These are phyloP conservation scores for Lepidurus arcticus DNA, from an alignment of 1,140 invertebrate species.

Conservation along the genomic window DNA sequence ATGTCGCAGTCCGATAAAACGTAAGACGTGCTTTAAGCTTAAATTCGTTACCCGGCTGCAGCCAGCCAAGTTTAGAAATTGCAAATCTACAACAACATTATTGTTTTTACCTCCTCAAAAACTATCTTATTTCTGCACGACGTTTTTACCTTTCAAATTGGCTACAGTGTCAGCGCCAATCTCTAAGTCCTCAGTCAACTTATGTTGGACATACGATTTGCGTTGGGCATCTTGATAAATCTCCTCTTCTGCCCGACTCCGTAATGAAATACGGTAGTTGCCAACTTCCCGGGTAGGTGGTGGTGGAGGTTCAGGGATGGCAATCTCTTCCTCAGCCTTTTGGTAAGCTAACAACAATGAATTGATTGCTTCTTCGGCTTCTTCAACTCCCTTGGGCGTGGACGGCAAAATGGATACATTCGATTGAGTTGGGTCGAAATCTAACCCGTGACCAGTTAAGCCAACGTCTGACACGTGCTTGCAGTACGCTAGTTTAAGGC, in stretches of 20 bases:
- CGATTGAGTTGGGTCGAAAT: conserved; percentile 9
- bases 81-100: conserved; percentile 43
- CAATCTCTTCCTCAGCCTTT: conserved; percentile 37
- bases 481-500: conserved; percentile 58
- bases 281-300: conserved; percentile 24
- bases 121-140: too few species aligned
- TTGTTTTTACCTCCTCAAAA: background rate
- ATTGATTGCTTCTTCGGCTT: conserved; percentile 35
- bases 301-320: conserved; percentile 38
- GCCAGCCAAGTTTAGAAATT: conserved; percentile 55
- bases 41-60: conserved; percentile 65
- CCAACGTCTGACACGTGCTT: conserved; percentile 60
- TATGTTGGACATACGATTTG: conserved; percentile 55
- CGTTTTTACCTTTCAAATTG: conserved; percentile 5
- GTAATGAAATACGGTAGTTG: conserved; percentile 51
- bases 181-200: conserved; percentile 49
- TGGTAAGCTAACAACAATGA: conserved; percentile 31
- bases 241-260: conserved; percentile 59
- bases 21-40: conserved; percentile 59
- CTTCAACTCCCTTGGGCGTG: conserved; percentile 22
- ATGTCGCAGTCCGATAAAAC: conserved; percentile 55
- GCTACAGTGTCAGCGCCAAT: conserved; percentile 7
- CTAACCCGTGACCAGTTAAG: conserved; percentile 54
- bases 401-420: conserved; percentile 28
- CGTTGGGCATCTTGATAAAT: conserved; percentile 58